Evolutionary conservation across 2,888 invertebrate species (phyloP), one percentile per base, ranked within the genome.

Genomic region (Cryptocephalus moraei): DNA sequence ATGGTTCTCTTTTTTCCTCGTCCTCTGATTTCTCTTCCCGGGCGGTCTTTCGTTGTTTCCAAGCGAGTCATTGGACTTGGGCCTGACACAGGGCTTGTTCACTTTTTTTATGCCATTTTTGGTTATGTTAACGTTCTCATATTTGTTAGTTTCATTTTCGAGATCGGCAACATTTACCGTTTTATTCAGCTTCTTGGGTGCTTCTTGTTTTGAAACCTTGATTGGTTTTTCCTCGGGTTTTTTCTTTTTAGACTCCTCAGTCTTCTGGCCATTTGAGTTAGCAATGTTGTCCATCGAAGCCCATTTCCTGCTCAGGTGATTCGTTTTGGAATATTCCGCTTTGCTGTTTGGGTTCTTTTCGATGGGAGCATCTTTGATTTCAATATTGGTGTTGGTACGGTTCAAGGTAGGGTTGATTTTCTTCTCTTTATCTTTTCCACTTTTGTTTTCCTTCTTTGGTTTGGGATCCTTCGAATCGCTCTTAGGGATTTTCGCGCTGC

Each of bases 281-380:
- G 62, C 65, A 66, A 59, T 74, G 63, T 65, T 75, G 58, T 80
- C 80, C 22, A 80, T 64, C 10, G 80, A 80, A 31, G 78, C 78
- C 80, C 80, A 81, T 64, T 77, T 80, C 33, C 78, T 64, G 49
- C 63, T 66, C 33, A 75, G 62, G 53, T 75, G 67, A 53, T 65
- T 70, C 0, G 66, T 58, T 57, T 71, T 73, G 38, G 63, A 61
- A 36, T 68, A 66, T 45, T 73, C 73, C n/a, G 57, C 55, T 53
- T 69, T 71, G 36, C 54, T 55, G 31, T 66, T 66, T 36, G 65
- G 62, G 13, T 52, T 57, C 49, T 63, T 64, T 31, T 65, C 64
- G 8, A 45, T 42, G 8, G 57, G 52, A 31, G 65, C 53, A 45
- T 69, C 68, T 55, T 67, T 69, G 46, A 77, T 74, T 51, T 77